Evolutionary conservation across 2,888 invertebrate genomes (phyloP), one percentile per base, ranked within the genome.

Genomic region (Drosophila mulleri): DNA sequence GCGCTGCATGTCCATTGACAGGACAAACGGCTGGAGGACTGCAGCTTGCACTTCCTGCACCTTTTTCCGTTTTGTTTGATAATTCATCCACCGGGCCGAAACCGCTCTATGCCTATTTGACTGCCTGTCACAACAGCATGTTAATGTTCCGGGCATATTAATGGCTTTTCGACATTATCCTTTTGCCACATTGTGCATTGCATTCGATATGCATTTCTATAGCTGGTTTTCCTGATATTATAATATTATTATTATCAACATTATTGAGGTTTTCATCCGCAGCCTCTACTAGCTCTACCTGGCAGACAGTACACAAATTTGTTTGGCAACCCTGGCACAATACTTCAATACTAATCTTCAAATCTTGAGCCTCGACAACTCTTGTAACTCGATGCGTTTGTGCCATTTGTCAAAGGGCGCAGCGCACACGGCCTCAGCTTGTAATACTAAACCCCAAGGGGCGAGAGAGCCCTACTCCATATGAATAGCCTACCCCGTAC

Each of bases 151-250:
- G 71, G 75, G 78, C 67, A 74, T 86, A 86, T 87, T 88, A 87
- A 87, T 86, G 86, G 88, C 70, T 83, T 85, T 88, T 80, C 80
- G 75, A 82, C 80, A 85, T 88, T 88, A 88, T 86, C 88, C 83
- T 83, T 86, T 86, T 80, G 80, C 83, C 86, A 85, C 88, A 86
- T 88, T 78, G 75, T 71, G 23, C 88, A 83, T 88, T 80, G 75
- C 2, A 23, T 71, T n/a, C 41, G 61, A 68, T 69, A 83, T 85
- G 67, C 71, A 71, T 54, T 67, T 75, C 73, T 70, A 64, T 76
- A 48, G 69, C 50, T 64, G 50, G 62, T 61, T 74, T 78, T 70
- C 62, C 65, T 62, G 61, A 47, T 58, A 50, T 50, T 50, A 35
- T 20, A 35, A 18, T 54, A 32, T 54, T 60, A 64, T 60, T 58